Evolutionary conservation across 2,113 vertebrate genomes (phyloP), one percentile per base, ranked within the genome.

Genomic region (Heterochromis multidens): DNA sequence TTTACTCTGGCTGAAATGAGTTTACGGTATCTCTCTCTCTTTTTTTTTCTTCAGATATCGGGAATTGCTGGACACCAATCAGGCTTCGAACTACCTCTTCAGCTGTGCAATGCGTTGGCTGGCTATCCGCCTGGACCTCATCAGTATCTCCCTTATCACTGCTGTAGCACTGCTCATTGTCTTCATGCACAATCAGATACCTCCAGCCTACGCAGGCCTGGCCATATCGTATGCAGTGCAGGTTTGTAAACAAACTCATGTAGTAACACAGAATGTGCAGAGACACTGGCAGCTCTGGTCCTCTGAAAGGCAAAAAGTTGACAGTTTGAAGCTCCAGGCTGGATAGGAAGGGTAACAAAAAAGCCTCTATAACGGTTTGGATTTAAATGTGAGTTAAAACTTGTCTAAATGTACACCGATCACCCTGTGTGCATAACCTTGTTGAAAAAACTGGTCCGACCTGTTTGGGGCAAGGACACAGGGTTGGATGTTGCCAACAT

Each of bases 161-260:
- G 46, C 89, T n/a, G 94, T 96, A 29, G 95, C 96, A 10, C 90
- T 96, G 67, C 82, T 96, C 78, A 96, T 97, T 70, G 95, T 97
- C 85, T 92, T 96, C 89, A 96, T 96, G 96, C 96, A 96, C 65
- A 95, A 95, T 89, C 95, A 94, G 61, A 96, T 97, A 88, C 89
- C 96, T 80, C 95, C 96, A 25, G 96, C 97, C 29, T 96, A 96
- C 11, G 96, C 97, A 13, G 96, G 97, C 61, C 93, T 97, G 57
- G 96, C 97, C 84, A 95, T 97, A 86, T 96, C 96, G 1, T 97
- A 97, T 19, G 96, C 93, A 19, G 94, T 97, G 84, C 96, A 97
- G 96, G 97, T 97, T 90, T 58, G 87, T 88, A 27, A 52, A 85
- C 29, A 74, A 78, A 63, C 31, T 59, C 14, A 2, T 6, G 52